phyloP scores from a whole-genome alignment of 2,797 vertebrate species.

The Lepidocolaptes lacrymiger region DNA sequence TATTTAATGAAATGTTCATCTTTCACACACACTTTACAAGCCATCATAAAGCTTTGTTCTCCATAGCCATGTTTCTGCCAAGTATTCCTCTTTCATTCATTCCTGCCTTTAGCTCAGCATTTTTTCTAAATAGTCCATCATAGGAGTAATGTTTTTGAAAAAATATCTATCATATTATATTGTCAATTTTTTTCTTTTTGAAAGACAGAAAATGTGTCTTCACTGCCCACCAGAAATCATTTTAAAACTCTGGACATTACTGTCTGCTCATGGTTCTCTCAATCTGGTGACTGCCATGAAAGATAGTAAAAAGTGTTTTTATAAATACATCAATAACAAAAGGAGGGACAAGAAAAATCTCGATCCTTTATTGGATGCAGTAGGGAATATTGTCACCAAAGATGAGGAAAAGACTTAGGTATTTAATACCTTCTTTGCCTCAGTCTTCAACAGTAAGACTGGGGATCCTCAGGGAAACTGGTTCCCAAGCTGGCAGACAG shows the following conservation, averaged over 20 bases:
- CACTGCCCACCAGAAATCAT: background rate
- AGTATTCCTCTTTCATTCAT: background rate
- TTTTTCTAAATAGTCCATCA: background rate
- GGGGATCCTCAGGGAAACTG: background rate
- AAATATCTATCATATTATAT: background rate
- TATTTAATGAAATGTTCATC: background rate
- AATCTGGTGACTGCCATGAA: background rate
- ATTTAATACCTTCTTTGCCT: background rate
- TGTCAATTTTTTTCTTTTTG: background rate
- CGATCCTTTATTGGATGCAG: background rate
- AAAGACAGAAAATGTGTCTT: background rate
- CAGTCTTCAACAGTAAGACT: background rate
- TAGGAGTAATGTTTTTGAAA: background rate
- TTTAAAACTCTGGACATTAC: background rate
- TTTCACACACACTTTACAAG: background rate
- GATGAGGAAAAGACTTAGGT: background rate
- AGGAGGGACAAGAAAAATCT: background rate
- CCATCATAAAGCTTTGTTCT: background rate
- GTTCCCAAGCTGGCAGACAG: fast-evolving
- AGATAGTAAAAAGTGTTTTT: background rate
- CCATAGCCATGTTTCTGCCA: background rate
- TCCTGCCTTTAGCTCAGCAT: background rate
- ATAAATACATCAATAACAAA: background rate
- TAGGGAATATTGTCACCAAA: fast-evolving
- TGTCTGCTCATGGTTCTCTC: background rate